Conservation (phyloP, 53 echinoderm and acorn worm genomes). For the Paelopatides confundens region DNA sequence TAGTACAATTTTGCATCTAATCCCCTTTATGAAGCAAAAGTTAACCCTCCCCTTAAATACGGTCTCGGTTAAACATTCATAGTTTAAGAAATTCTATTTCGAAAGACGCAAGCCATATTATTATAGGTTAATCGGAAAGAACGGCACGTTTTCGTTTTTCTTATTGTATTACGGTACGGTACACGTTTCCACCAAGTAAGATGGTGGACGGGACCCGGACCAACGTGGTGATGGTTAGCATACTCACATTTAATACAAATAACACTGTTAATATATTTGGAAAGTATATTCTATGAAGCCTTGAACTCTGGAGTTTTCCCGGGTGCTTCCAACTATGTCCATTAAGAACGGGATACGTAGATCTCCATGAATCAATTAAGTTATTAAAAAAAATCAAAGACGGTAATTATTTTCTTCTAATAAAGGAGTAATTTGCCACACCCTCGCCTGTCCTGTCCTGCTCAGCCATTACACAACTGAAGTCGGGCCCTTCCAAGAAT, state of each 20-base stretch:
- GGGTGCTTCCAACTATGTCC: not conserved
- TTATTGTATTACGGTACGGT: too few relatives aligned
- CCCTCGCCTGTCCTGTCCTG: not conserved
- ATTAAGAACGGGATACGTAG: not conserved
- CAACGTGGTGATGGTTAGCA: not conserved
- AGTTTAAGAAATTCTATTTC: too few relatives aligned
- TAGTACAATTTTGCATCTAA: too few relatives aligned
- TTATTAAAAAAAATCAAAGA: not conserved
- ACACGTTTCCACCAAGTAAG: too few relatives aligned
- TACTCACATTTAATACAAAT: not conserved
- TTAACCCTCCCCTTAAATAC: too few relatives aligned
- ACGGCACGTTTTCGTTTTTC: too few relatives aligned
- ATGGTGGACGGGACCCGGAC: too few relatives aligned
- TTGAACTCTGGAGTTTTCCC: not conserved
- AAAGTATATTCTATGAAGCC: not conserved
- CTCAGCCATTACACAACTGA: not conserved
- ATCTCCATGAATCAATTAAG: not conserved
- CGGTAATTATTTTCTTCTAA: not conserved
- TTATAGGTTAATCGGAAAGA: too few relatives aligned
- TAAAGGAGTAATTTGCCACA: not conserved
- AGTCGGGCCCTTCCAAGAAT: conserved; percentile 12
- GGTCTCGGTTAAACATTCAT: too few relatives aligned
- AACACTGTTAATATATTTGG: not conserved
- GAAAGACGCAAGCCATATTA: too few relatives aligned
- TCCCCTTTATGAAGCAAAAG: too few relatives aligned